Conservation (phyloP, 1,140 invertebrate genomes). For the Ceratina australensis region DNA sequence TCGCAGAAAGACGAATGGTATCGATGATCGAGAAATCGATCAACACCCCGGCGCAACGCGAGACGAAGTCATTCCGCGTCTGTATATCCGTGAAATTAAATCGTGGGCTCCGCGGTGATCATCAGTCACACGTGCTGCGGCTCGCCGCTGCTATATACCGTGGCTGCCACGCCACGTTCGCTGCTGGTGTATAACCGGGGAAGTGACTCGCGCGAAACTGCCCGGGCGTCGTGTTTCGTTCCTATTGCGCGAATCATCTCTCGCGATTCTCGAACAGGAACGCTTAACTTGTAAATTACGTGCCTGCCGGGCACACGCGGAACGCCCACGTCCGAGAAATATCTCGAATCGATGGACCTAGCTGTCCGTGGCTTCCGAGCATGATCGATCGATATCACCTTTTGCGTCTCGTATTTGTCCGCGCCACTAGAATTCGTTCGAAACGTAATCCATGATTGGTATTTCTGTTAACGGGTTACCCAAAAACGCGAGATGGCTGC, state of each 20-base stretch:
- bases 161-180: not conserved
- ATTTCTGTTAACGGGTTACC: constrained; percentile 24
- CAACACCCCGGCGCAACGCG: constrained; percentile 31
- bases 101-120: constrained; percentile 54
- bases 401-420: no score
- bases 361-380: constrained; percentile 18
- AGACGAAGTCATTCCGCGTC: constrained; percentile 43
- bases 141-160: constrained; percentile 11
- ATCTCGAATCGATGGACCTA: constrained; percentile 48
- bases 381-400: constrained; percentile 32
- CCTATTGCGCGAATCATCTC: constrained; percentile 66
- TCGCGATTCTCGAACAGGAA: constrained; percentile 35
- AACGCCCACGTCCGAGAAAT: constrained; percentile 50
- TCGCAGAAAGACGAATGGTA: constrained; percentile 28
- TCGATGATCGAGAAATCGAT: constrained; percentile 53
- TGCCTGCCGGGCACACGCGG: constrained; percentile 40
- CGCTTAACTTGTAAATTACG: constrained; percentile 65
- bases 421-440: not conserved
- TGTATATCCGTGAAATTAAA: constrained; percentile 67
- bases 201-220: constrained; percentile 41
- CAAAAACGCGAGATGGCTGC: not conserved
- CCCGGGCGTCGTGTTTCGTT: constrained; percentile 58
- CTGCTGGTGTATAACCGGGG: not conserved
- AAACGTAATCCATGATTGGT: constrained; percentile 41
- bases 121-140: constrained; percentile 61